These are phyloP conservation scores for Trogon melanurus DNA, from an alignment of 2,113 vertebrate genomes.

Conservation along the genomic window DNA sequence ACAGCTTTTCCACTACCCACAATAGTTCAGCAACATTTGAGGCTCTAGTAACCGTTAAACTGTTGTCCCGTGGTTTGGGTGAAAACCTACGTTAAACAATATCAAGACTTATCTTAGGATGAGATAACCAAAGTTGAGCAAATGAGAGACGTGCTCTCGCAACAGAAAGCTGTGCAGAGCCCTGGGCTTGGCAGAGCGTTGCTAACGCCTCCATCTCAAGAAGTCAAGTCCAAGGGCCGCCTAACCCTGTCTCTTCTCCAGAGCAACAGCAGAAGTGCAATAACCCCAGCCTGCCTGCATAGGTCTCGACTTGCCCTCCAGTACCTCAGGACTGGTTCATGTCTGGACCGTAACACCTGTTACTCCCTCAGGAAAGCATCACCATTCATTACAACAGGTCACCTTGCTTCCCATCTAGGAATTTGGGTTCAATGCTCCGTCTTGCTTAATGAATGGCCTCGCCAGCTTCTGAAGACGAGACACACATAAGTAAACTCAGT, in stretches of 20 bases:
- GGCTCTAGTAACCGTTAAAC: neutral
- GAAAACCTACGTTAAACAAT: neutral
- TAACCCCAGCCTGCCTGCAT: neutral
- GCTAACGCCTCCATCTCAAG: rapidly evolving
- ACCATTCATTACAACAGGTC: neutral
- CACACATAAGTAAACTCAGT: neutral
- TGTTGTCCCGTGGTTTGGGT: neutral
- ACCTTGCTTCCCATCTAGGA: neutral
- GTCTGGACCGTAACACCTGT: neutral
- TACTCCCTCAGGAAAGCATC: neutral
- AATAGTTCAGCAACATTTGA: neutral
- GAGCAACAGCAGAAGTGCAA: neutral
- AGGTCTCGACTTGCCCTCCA: neutral
- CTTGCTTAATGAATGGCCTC: neutral
- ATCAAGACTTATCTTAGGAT: slow-evolving; percentile 3
- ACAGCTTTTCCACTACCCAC: neutral
- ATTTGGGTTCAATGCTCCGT: neutral
- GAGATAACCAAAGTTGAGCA: neutral
- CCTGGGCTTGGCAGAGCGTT: neutral
- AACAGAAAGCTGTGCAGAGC: neutral
- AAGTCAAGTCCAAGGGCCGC: neutral
- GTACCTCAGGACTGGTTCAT: neutral
- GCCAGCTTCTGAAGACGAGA: neutral
- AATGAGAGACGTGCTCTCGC: neutral
- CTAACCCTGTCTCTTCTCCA: neutral